Evolutionary conservation across 1,140 invertebrate genomes (phyloP).

Genomic region (Pseudomyrmex cubaensis): DNA sequence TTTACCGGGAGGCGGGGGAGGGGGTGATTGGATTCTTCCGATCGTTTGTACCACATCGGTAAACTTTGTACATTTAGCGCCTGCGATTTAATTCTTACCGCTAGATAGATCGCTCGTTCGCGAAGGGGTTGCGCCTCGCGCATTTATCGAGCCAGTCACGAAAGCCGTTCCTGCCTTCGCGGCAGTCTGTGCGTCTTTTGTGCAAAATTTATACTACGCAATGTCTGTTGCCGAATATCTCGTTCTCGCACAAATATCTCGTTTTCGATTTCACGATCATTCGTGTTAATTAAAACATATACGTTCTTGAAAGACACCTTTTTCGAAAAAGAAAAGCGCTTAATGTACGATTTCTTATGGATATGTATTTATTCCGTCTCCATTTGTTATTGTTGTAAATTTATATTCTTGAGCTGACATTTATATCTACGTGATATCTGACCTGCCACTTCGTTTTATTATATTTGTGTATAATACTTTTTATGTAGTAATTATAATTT

Average conservation of each 20-base stretch:
- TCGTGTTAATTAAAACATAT: background rate
- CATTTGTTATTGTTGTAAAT: too few species aligned
- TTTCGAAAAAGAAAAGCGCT: background rate
- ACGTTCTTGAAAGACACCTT: background rate
- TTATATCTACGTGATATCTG: too few species aligned
- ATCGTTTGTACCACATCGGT: constrained; percentile 79
- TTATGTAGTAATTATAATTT: background rate
- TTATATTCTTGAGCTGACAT: too few species aligned
- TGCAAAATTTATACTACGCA: constrained; percentile 1
- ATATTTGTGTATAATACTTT: background rate
- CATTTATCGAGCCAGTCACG: constrained; percentile 64
- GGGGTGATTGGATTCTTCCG: constrained; percentile 79
- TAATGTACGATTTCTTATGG: background rate
- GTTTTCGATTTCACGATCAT: background rate
- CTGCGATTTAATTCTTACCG: constrained; percentile 50
- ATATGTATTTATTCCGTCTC: too few species aligned
- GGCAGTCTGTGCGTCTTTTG: constrained; percentile 2
- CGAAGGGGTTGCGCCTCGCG: constrained; percentile 13
- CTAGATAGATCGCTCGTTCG: constrained; percentile 17
- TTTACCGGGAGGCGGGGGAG: constrained; percentile 62
- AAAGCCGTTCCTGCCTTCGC: constrained; percentile 40
- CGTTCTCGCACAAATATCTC: background rate
- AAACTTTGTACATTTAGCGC: constrained; percentile 82
- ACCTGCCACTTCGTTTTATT: background rate
- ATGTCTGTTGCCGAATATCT: background rate